Evolutionary conservation across 2,113 vertebrate genomes (phyloP).

Genomic region (Lycaon pictus): DNA sequence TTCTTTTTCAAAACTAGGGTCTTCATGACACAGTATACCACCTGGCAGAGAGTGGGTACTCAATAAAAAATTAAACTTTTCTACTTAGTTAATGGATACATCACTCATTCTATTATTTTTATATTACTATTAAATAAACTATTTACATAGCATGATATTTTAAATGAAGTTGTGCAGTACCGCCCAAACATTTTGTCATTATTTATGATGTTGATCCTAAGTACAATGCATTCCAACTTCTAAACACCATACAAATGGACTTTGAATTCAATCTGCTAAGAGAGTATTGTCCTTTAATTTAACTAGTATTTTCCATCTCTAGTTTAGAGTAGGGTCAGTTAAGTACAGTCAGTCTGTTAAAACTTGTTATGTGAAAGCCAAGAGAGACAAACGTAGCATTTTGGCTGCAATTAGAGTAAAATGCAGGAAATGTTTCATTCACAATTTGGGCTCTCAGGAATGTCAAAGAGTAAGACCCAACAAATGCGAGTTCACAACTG

Average conservation of each 20-base stretch:
- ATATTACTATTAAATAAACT: not conserved
- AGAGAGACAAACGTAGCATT: not conserved
- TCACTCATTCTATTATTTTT: not conserved
- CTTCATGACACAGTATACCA: fast-evolving
- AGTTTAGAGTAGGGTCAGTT: not conserved
- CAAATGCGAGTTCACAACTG: not conserved
- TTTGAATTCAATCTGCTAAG: not conserved
- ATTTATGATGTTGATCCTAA: not conserved
- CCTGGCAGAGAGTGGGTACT: not conserved
- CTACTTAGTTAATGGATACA: not conserved
- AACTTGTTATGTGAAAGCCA: not conserved
- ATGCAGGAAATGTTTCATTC: not conserved
- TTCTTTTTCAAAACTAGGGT: not conserved
- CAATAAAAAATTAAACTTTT: not conserved
- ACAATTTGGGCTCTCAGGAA: not conserved
- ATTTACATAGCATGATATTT: not conserved
- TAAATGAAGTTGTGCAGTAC: not conserved
- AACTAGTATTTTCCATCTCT: not conserved
- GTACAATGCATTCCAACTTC: not conserved
- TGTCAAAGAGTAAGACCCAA: not conserved
- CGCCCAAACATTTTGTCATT: not conserved
- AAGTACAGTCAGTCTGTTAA: not conserved
- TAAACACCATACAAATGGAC: not conserved
- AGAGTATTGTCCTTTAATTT: not conserved
- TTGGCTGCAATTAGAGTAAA: not conserved